Evolutionary conservation across 2,113 vertebrate species (phyloP).

Genomic region (Pseudonaja textilis): DNA sequence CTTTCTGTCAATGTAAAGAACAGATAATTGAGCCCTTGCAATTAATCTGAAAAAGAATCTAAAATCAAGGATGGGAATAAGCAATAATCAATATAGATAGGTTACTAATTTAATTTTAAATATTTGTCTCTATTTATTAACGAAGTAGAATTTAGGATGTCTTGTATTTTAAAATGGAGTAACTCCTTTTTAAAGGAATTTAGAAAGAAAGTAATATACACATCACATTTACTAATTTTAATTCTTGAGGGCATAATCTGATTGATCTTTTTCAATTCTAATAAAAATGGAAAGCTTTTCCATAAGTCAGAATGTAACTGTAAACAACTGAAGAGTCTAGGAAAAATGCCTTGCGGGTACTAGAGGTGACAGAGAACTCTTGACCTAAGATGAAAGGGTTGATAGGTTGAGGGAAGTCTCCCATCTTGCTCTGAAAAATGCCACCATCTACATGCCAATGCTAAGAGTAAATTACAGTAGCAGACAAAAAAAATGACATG

Average conservation of each 20-base stretch:
- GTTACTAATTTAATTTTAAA: constrained; percentile 41
- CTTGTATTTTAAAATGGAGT: constrained; percentile 14
- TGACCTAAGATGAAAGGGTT: constrained; percentile 48
- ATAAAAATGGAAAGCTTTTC: constrained; percentile 6
- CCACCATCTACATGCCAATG: constrained; percentile 12
- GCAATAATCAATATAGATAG: constrained; percentile 51
- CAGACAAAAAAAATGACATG: neutral
- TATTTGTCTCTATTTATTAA: neutral
- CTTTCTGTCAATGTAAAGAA: constrained; percentile 50
- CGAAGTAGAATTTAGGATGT: constrained; percentile 29
- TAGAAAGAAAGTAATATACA: neutral
- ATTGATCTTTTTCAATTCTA: neutral
- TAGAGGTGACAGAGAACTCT: constrained; percentile 8
- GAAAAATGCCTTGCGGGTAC: accelerated
- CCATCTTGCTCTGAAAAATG: constrained; percentile 8
- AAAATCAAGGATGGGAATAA: constrained; percentile 55
- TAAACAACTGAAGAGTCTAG: constrained; percentile 29
- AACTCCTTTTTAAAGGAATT: constrained; percentile 38
- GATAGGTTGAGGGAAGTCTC: constrained; percentile 29
- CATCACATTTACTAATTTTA: neutral
- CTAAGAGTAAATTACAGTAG: constrained; percentile 1
- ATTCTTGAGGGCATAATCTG: neutral
- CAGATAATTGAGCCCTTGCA: constrained; percentile 51
- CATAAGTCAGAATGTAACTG: constrained; percentile 9
- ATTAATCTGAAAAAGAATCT: constrained; percentile 53